Percentiles rank a stretch among this genome's conserved stretches.
These are phyloP conservation scores for Emydocephalus ijimae DNA, from an alignment of 2,113 vertebrate species.

Conservation along the genomic window DNA sequence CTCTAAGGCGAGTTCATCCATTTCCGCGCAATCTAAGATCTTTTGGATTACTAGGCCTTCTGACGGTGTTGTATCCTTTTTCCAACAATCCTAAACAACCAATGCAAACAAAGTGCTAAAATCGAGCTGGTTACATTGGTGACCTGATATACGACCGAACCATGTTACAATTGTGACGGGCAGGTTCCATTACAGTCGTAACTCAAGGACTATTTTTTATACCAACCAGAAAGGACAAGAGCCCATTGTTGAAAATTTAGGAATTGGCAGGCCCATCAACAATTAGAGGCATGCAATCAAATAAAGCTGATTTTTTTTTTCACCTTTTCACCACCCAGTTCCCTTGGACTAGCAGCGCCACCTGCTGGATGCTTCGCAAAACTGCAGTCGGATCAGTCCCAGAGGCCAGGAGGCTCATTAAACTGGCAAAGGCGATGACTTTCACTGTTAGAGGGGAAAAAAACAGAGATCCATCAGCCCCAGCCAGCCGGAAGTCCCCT, in stretches of 20 bases:
- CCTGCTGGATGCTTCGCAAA: conserved; percentile 96
- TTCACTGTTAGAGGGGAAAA: conserved; percentile 77
- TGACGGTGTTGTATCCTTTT: too few species aligned
- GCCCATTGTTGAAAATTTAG: neutral
- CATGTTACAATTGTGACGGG: too few species aligned
- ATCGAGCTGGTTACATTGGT: neutral
- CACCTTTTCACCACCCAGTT: conserved; percentile 99
- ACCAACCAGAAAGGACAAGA: neutral
- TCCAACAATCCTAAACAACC: too few species aligned
- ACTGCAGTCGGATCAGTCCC: conserved; percentile 86
- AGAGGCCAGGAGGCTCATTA: conserved; percentile 90
- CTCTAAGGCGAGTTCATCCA: too few species aligned
- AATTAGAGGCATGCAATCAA: neutral
- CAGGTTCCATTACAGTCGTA: neutral
- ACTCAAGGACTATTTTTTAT: neutral
- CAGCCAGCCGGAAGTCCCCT: neutral
- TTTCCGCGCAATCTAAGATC: too few species aligned
- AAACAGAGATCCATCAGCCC: neutral
- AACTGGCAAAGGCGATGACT: conserved; percentile 92
- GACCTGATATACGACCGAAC: too few species aligned
- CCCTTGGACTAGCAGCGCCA: conserved; percentile 96
- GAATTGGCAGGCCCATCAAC: neutral
- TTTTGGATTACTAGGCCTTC: too few species aligned
- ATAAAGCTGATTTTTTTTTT: neutral
- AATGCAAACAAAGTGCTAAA: neutral